Percentiles rank a stretch among this genome's conserved stretches.
Evolutionary conservation across 2,888 invertebrate genomes (phyloP).

Genomic region (Machimus rusticus): DNA sequence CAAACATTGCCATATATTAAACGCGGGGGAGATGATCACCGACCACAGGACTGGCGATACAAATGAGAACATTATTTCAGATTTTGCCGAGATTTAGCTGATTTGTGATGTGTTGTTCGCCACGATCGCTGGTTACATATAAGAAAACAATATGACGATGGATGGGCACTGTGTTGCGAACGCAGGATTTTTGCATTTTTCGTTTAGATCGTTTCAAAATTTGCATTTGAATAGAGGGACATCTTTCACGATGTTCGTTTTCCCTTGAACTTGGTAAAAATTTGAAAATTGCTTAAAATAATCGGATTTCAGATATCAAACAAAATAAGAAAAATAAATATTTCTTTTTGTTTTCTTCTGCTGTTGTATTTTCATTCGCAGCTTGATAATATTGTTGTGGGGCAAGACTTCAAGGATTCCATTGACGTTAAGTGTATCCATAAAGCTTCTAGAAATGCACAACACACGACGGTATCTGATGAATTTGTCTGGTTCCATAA

Average conservation of each 20-base stretch:
- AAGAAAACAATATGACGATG: not conserved
- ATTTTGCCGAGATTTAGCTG: not conserved
- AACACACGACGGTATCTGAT: not conserved
- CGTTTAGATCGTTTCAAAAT: slow-evolving; percentile 1
- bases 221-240: slow-evolving; percentile 11
- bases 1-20: not conserved
- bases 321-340: not conserved
- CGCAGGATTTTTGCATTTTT: not conserved
- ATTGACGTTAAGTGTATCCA: not conserved
- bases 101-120: slow-evolving; percentile 5
- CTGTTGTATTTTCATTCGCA: not conserved
- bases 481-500: not conserved
- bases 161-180: not conserved
- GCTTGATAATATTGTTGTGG: not conserved
- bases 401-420: not conserved
- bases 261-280: slow-evolving; percentile 9
- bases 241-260: not conserved
- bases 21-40: slow-evolving; percentile 13
- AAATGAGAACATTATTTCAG: slow-evolving; percentile 15
- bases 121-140: not conserved
- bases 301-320: not conserved
- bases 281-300: slow-evolving; percentile 1
- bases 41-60: not conserved
- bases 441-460: not conserved
- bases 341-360: not conserved